Evolutionary conservation across 2,888 invertebrate genomes (phyloP), one percentile per base, ranked within the genome.

Genomic region (Buathra laborator): DNA sequence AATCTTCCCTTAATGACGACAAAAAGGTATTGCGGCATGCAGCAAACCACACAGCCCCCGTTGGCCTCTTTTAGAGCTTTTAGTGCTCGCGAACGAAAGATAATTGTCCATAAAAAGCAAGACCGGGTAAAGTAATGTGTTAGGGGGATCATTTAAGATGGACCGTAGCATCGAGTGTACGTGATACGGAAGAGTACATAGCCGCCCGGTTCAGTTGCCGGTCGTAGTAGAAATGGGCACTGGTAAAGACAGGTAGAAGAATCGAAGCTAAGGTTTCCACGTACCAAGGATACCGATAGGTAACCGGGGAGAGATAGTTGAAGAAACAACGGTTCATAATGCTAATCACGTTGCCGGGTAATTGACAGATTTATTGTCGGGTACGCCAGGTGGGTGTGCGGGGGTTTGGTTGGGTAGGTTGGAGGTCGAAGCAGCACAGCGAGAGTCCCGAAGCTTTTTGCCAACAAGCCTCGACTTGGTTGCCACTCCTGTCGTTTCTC

Each of bases 171-270:
- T 71, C 80, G 62, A 68, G 46, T 66, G 66, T 56, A 62, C 81
- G 83, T 62, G 81, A 76, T 74, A 24, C 62, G 46, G 81, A 16
- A 44, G 43, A 70, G 43, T 59, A 44, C 16, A 74, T n/a, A 32
- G 32, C 12, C 6, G 12, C 83, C 37, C 6, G 43, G 76, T 80
- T 86, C 86, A 87, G 87, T 19, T 48, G 32, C 29, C 53, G 62
- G 19, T 56, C 70, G 16, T 43, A 2, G 53, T 44, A 62, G 29
- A 19, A 29, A 68, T 62, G 51, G 37, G 71, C 37, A 19, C 24
- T 56, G 32, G 46, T 19, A 48, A 46, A 56, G 67, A 81, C 46
- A 89, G 88, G 87, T 89, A 84, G 90, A 90, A 90, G 88, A 87
- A 86, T 86, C 24, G 70, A 64, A 24, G 75, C 43, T 56, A 51